A percentile compares a stretch with the other conserved stretches of the same genome.
Conservation (phyloP, 2,888 invertebrate species). For the Diadegma fenestrale region DNA sequence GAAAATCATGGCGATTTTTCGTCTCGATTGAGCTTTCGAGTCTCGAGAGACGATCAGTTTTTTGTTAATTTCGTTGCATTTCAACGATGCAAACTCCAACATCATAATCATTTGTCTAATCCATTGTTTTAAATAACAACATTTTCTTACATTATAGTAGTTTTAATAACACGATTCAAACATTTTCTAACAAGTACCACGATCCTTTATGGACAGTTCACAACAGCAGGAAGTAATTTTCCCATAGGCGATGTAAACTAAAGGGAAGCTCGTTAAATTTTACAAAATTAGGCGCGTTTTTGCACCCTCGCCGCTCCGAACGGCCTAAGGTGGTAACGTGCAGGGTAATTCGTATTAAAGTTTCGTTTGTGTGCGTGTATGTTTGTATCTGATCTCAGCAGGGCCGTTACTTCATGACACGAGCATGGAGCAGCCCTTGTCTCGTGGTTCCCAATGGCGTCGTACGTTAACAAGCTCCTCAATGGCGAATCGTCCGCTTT, state of each 20-base stretch:
- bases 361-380: neutral
- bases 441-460: constrained; percentile 28
- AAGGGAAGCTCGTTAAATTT: constrained; percentile 12
- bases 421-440: constrained; percentile 38
- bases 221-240: neutral
- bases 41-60: too few species aligned
- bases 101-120: too few species aligned
- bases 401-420: constrained; percentile 46
- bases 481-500: constrained; percentile 30
- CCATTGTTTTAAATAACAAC: too few species aligned
- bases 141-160: too few species aligned
- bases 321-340: constrained; percentile 19
- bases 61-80: too few species aligned
- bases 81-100: too few species aligned
- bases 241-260: neutral
- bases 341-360: neutral
- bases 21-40: too few species aligned
- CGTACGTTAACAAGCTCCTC: constrained; percentile 62
- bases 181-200: neutral
- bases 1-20: too few species aligned
- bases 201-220: neutral
- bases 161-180: neutral
- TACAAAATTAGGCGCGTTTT: constrained; percentile 35
- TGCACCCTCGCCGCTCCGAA: constrained; percentile 33
- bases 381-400: constrained; percentile 1